Conservation (phyloP, 1,140 invertebrate species). For the Archivesica marissinica region DNA sequence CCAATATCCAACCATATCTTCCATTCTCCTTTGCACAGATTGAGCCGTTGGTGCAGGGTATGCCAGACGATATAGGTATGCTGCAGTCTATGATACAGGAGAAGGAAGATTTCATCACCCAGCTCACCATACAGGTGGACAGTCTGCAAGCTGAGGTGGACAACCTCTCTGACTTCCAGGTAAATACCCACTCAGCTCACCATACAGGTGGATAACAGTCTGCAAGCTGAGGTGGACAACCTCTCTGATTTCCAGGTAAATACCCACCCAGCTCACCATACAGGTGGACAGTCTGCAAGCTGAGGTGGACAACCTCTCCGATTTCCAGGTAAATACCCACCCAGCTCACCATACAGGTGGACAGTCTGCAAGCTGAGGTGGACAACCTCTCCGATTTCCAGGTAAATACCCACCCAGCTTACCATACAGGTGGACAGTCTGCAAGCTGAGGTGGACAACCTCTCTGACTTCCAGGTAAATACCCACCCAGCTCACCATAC, state of each 20-base stretch:
- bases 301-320: constrained; percentile 77
- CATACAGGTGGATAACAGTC: constrained; percentile 77
- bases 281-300: constrained; percentile 77
- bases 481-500: constrained; percentile 75
- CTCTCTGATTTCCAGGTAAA: constrained; percentile 80
- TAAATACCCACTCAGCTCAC: constrained; percentile 72
- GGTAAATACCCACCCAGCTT: constrained; percentile 71
- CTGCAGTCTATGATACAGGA: constrained; percentile 72
- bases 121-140: constrained; percentile 78
- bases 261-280: constrained; percentile 70
- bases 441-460: no score
- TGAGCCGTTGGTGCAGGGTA: constrained; percentile 17
- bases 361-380: constrained; percentile 77
- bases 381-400: constrained; percentile 79
- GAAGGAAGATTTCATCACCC: constrained; percentile 73
- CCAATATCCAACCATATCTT: no score
- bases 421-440: no score
- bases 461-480: no score
- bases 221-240: constrained; percentile 77
- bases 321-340: constrained; percentile 78
- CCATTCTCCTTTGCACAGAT: no score
- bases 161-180: constrained; percentile 80
- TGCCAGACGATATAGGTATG: constrained; percentile 63
- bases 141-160: constrained; percentile 77
- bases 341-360: constrained; percentile 77